Base-by-base conservation (phyloP, 2,797 vertebrate species). In the Notamacropus eugenii region DNA sequence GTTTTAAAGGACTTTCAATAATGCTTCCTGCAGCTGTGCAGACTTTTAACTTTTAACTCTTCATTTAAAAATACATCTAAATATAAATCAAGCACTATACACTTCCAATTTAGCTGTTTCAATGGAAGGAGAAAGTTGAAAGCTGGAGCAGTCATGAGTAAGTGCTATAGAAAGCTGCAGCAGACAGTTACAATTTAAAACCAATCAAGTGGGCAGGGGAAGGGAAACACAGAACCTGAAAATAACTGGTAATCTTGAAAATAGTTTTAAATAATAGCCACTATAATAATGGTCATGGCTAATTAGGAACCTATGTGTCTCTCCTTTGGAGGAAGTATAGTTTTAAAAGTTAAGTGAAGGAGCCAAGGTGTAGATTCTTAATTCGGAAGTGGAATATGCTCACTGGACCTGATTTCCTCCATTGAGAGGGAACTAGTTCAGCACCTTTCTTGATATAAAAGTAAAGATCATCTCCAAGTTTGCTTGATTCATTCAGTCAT, bases 81-180 rank as follows among this genome's bases (percentile, higher is more conserved):
- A 98, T 98, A 98, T 98, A 98, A 99, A 98, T 98, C 97, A 98
- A 98, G 95, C 97, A 98, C 98, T 98, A 97, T 97, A 98, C 97
- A 97, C 97, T 98, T 98, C 98, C 97, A 98, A 98, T 99, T 98
- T 98, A 98, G 98, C 96, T 96, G 97, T 98, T 98, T 98, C 98
- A 99, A 98, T 98, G 98, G 97, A 98, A 98, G 98, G 98, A 95
- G 96, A 97, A 98, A 98, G 97, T 98, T 98, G 98, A 98, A 98
- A 98, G 96, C 97, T 97, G 97, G 96, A 96, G 97, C 95, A 98
- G 98, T 96, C 96, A 97, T 98, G 98, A 99, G 98, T 98, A 98
- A 98, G 97, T 97, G 96, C 97, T 98, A 93, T 94, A 93, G 97
- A 98, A 98, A 98, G 24, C 97, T 98, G 97, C 93, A 98, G 95